A percentile compares a stretch with the other conserved stretches of the same genome.
Conservation (phyloP, 2,113 vertebrate species). For the Bujurquina vittata region DNA sequence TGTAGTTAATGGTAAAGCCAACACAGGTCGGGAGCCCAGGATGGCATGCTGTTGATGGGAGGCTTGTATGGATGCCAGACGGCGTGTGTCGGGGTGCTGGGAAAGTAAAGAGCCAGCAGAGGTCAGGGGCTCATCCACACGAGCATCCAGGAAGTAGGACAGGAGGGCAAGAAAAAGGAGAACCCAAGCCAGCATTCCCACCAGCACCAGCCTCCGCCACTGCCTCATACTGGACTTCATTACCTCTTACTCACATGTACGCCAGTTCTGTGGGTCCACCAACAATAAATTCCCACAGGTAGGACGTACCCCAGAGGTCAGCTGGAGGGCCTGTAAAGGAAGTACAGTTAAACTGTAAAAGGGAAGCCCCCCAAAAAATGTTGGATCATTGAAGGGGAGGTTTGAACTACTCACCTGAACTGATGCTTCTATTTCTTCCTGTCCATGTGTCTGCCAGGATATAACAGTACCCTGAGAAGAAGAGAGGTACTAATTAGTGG, state of each 20-base stretch:
- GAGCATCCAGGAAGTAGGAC: slow-evolving; percentile 93
- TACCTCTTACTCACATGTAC: slow-evolving; percentile 51
- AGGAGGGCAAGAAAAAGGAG: slow-evolving; percentile 91
- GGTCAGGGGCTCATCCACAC: slow-evolving; percentile 82
- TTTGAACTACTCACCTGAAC: slow-evolving; percentile 52
- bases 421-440: slow-evolving; percentile 55
- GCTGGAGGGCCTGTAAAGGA: slow-evolving; percentile 65
- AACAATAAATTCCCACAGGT: slow-evolving; percentile 40
- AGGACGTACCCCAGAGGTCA: slow-evolving; percentile 45
- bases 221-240: slow-evolving; percentile 97
- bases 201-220: slow-evolving; percentile 92
- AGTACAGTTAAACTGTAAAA: neutral
- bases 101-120: slow-evolving; percentile 83
- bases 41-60: slow-evolving; percentile 73
- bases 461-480: slow-evolving; percentile 50
- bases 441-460: slow-evolving; percentile 30
- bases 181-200: slow-evolving; percentile 92
- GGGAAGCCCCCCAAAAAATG: neutral
- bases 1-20: slow-evolving; percentile 34
- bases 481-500: slow-evolving; percentile 32
- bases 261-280: slow-evolving; percentile 42
- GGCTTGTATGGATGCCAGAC: slow-evolving; percentile 87
- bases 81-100: slow-evolving; percentile 86
- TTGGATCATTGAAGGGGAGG: neutral
- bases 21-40: slow-evolving; percentile 59